Conservation (phyloP, 2,888 invertebrate species). For the Cecidostiba fungosa region DNA sequence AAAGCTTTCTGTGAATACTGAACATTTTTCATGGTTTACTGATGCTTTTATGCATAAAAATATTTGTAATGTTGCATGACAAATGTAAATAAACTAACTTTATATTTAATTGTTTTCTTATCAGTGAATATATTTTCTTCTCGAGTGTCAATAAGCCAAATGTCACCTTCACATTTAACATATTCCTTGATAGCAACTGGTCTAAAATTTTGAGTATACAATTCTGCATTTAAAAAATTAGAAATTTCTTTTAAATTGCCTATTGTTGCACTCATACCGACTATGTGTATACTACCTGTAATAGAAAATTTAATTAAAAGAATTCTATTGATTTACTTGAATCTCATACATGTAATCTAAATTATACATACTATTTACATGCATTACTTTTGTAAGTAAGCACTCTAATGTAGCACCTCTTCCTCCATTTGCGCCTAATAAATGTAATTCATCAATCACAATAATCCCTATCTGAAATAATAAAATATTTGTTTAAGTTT, state of each 20-base stretch:
- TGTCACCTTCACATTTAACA: conserved; percentile 87
- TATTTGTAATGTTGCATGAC: background rate
- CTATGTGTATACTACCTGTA: conserved; percentile 88
- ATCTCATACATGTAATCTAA: conserved; percentile 46
- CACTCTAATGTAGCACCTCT: conserved; percentile 93
- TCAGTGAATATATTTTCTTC: conserved; percentile 82
- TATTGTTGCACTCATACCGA: conserved; percentile 99
- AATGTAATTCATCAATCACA: conserved; percentile 95
- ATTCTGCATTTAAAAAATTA: conserved; percentile 89
- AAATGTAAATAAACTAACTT: conserved; percentile 74
- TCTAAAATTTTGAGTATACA: conserved; percentile 92
- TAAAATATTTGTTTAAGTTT: conserved; percentile 16
- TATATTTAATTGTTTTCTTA: conserved; percentile 81
- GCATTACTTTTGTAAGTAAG: conserved; percentile 89
- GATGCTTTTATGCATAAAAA: background rate
- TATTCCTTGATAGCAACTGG: conserved; percentile 93
- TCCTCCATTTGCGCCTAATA: conserved; percentile 91
- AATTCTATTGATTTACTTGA: background rate
- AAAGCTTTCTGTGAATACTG: conserved; percentile 78
- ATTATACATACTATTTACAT: conserved; percentile 83
- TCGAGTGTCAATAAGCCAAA: conserved; percentile 82
- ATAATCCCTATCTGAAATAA: conserved; percentile 78
- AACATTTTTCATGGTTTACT: conserved; percentile 19
- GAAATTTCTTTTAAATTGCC: conserved; percentile 93
- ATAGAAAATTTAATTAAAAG: background rate